Conservation (phyloP, 2,888 invertebrate genomes). For the Acanthoscelides obtectus region DNA sequence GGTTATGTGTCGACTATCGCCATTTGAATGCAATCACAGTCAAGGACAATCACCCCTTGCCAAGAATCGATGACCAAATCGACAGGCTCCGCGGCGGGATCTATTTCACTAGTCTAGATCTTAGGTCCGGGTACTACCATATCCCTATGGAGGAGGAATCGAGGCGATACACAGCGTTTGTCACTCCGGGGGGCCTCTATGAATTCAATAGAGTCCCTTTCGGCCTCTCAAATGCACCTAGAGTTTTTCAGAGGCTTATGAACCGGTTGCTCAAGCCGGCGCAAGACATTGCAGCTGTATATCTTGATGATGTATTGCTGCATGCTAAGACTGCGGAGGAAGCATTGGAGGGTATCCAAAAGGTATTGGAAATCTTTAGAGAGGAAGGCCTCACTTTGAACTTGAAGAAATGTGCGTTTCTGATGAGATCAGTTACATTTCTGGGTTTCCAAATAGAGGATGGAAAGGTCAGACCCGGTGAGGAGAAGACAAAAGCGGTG, state of each 20-base stretch:
- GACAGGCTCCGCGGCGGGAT: background rate
- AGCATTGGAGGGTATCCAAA: slow-evolving; percentile 8
- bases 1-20: slow-evolving; percentile 22
- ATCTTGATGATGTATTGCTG: slow-evolving; percentile 17
- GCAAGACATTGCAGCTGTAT: slow-evolving; percentile 4
- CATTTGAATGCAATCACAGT: slow-evolving; percentile 17
- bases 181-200: background rate
- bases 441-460: background rate
- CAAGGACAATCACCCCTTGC: slow-evolving; percentile 20
- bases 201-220: slow-evolving; percentile 6
- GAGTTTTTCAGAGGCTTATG: slow-evolving; percentile 32
- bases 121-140: slow-evolving; percentile 6
- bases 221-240: slow-evolving; percentile 29
- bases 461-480: background rate
- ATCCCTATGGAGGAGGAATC: no score
- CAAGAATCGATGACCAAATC: no score
- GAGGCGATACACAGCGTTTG: slow-evolving; percentile 9
- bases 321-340: slow-evolving; percentile 8
- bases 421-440: no score
- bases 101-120: slow-evolving; percentile 1
- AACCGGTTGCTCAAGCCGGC: slow-evolving; percentile 5
- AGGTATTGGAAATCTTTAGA: slow-evolving; percentile 10
- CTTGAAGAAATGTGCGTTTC: slow-evolving; percentile 16
- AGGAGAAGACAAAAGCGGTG: no score
- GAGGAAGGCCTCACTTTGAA: slow-evolving; percentile 16